Evolutionary conservation across 2,113 vertebrate species (phyloP).

Genomic region (Colistium nudipinnis): DNA sequence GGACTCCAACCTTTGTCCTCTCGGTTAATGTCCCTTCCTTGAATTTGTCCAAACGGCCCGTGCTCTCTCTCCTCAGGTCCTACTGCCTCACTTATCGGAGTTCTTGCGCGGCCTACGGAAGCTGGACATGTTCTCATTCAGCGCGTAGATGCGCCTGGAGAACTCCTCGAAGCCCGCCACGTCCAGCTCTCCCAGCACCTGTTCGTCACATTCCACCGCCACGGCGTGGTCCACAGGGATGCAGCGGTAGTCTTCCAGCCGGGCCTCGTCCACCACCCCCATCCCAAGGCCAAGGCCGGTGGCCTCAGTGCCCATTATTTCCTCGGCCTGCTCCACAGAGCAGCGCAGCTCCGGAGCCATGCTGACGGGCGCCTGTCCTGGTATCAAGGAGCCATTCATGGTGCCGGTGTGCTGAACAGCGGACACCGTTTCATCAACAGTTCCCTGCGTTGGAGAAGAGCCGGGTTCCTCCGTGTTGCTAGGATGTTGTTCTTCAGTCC

Average conservation of each 20-base stretch:
- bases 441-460: conserved; percentile 33
- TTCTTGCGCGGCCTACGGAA: conserved; percentile 93
- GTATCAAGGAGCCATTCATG: conserved; percentile 81
- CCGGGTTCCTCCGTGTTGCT: conserved; percentile 12
- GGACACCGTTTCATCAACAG: conserved; percentile 36
- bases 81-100: conserved; percentile 90
- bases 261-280: conserved; percentile 76
- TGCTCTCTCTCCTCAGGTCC: conserved; percentile 15
- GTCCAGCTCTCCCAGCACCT: conserved; percentile 92
- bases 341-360: conserved; percentile 81
- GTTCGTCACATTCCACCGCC: conserved; percentile 95
- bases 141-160: conserved; percentile 95
- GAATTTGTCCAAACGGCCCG: conserved; percentile 31
- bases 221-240: conserved; percentile 95
- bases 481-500: conserved; percentile 25
- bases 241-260: conserved; percentile 88
- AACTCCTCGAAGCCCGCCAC: conserved; percentile 91
- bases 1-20: conserved; percentile 9
- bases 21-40: conserved; percentile 33
- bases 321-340: conserved; percentile 93
- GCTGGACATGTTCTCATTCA: conserved; percentile 94
- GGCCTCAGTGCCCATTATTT: conserved; percentile 95
- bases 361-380: conserved; percentile 39
- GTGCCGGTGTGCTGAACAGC: conserved; percentile 55
- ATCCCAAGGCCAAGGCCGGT: conserved; percentile 79